A percentile compares a stretch with the other conserved stretches of the same genome.
Evolutionary conservation across 1,140 invertebrate genomes (phyloP).

Genomic region (Triops longicaudatus): DNA sequence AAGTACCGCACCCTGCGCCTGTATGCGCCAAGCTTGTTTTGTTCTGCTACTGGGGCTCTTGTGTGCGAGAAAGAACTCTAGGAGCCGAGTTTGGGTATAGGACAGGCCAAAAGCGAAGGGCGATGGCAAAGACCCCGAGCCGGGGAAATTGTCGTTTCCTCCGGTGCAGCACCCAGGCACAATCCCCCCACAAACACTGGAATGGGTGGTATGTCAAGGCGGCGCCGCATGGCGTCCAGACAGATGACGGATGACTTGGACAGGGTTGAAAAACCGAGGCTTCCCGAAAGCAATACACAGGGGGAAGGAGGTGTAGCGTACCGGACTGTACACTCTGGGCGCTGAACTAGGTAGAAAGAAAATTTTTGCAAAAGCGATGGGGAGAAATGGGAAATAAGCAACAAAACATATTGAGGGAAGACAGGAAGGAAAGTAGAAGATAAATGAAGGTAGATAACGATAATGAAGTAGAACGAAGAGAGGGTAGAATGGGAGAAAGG

Average conservation of each 20-base stretch:
- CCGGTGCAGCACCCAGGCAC: background rate
- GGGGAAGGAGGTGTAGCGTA: background rate
- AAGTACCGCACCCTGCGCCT: background rate
- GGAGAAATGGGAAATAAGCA: background rate
- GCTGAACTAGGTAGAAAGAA: background rate
- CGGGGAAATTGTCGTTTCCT: background rate
- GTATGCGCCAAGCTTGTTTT: background rate
- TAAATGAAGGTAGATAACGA: background rate
- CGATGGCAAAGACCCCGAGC: background rate
- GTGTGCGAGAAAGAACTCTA: background rate
- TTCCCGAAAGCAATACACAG: background rate
- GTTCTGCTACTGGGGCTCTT: background rate
- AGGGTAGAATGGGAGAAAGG: background rate
- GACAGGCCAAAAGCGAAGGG: background rate
- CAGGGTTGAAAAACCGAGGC: background rate
- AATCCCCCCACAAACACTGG: background rate
- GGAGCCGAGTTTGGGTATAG: background rate
- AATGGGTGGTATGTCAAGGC: conserved; percentile 11
- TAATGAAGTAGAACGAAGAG: background rate
- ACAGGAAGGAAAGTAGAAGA: background rate
- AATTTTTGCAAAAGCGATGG: background rate
- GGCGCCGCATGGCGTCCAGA: conserved; percentile 9
- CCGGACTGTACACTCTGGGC: background rate
- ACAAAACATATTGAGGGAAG: background rate
- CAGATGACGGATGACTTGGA: conserved; percentile 10